Evolutionary conservation across 2,888 invertebrate species (phyloP), one percentile per base, ranked within the genome.

Genomic region (Trachelus troglodyta): DNA sequence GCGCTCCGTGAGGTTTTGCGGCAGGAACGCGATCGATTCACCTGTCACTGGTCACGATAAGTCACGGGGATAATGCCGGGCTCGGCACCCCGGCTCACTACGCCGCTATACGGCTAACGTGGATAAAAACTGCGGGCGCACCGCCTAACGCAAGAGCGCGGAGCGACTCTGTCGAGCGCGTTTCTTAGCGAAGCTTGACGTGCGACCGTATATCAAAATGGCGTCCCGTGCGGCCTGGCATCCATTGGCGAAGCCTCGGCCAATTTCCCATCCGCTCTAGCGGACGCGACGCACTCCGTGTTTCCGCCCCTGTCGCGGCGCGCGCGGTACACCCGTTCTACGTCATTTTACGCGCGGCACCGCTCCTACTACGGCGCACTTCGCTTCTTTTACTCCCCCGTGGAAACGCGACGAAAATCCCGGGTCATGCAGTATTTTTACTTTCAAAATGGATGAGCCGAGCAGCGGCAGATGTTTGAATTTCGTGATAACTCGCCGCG

Each of bases 201-300:
- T 88, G 86, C 86, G 87, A 86, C 86, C 89, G 89, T 90, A 90
- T 88, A 90, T 90, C 90, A 90, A 90, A 90, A 90, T 90, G 90
- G 90, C 90, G 90, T 89, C 88, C 84, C 86, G 84, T 84, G 85
- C 87, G 85, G 89, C 86, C 86, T 86, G 86, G 88, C 88, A 89
- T 88, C 88, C 89, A 88, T 89, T 88, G 86, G 86, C 83, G 86
- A 86, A 86, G 87, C 87, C 86, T 83, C 83, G 83, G 84, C 83
- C 85, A 85, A 87, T 87, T 87, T 85, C 86, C 84, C 85, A 84
- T 80, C 79, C 77, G 34, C 69, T 71, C 73, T 15, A n/a, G 23
- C 76, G 74, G 31, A 69, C 77, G 56, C 82, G 76, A 78, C 77
- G 74, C 74, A 74, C 74, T 74, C 74, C 77, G 80, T 37, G 73